These are phyloP conservation scores for Muscicapa adusta DNA, from an alignment of 2,113 vertebrate species.

Conservation along the genomic window DNA sequence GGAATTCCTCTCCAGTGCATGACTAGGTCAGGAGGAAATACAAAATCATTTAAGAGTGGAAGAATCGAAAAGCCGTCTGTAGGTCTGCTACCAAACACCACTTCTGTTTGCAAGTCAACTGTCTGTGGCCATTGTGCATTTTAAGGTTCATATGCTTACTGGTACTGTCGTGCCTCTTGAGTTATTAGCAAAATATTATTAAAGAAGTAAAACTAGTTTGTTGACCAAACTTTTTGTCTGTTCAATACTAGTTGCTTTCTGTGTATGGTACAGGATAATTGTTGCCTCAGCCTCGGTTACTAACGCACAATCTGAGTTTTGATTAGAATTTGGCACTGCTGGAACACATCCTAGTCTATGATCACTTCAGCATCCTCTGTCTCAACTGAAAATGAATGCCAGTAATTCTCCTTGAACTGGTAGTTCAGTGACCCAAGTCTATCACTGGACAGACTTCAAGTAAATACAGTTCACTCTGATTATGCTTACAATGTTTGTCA, in stretches of 20 bases:
- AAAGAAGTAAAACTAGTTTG: conserved; percentile 50
- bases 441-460: background rate
- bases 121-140: conserved; percentile 56
- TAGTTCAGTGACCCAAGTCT: background rate
- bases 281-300: conserved; percentile 15
- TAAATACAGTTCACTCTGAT: background rate
- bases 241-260: conserved; percentile 39
- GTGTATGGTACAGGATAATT: conserved; percentile 1
- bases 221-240: conserved; percentile 44
- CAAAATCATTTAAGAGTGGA: conserved; percentile 59
- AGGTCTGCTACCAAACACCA: conserved; percentile 60
- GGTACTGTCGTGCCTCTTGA: conserved; percentile 63
- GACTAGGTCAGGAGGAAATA: conserved; percentile 71
- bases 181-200: conserved; percentile 47
- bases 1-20: conserved; percentile 83
- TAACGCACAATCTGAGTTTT: conserved; percentile 28
- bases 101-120: conserved; percentile 37
- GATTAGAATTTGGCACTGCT: background rate
- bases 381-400: background rate
- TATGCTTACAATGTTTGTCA: conserved; percentile 17
- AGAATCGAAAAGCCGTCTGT: conserved; percentile 83
- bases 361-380: background rate
- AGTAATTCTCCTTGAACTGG: background rate
- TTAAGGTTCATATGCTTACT: conserved; percentile 56
- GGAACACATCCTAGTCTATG: rapidly evolving